Evolutionary conservation across 2,113 vertebrate genomes (phyloP).

Genomic region (Myiozetetes cayanensis): DNA sequence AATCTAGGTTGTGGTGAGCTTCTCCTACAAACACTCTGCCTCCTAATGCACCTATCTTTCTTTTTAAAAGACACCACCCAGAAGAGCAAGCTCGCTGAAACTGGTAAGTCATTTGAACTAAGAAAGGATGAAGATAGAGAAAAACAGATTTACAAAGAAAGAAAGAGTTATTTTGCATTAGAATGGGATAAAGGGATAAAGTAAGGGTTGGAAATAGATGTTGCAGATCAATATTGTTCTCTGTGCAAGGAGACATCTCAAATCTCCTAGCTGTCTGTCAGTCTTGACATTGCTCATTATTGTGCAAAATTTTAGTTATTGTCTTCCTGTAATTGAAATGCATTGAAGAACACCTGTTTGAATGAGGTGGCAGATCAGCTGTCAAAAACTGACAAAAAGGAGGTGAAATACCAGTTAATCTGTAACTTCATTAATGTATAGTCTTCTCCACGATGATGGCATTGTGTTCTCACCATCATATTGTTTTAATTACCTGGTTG

Average conservation of each 20-base stretch:
- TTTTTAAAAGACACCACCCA: background rate
- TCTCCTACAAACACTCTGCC: slow-evolving; percentile 23
- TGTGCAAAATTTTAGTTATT: background rate
- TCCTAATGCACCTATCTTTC: background rate
- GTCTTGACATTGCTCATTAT: background rate
- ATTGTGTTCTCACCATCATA: background rate
- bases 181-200: background rate
- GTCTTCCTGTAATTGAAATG: background rate
- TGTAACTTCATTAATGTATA: background rate
- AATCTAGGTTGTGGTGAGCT: slow-evolving; percentile 6
- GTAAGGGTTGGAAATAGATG: background rate
- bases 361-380: background rate
- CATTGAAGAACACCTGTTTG: background rate
- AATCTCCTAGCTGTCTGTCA: slow-evolving; percentile 4
- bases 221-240: background rate
- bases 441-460: background rate
- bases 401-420: background rate
- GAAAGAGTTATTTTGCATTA: background rate
- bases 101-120: slow-evolving; percentile 30
- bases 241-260: background rate
- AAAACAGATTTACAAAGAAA: background rate
- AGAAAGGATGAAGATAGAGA: background rate
- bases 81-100: background rate
- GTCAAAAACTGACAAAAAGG: background rate
- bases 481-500: background rate